These are phyloP conservation scores for Nephrotoma flavescens DNA, from an alignment of 2,888 invertebrate species.

Conservation along the genomic window DNA sequence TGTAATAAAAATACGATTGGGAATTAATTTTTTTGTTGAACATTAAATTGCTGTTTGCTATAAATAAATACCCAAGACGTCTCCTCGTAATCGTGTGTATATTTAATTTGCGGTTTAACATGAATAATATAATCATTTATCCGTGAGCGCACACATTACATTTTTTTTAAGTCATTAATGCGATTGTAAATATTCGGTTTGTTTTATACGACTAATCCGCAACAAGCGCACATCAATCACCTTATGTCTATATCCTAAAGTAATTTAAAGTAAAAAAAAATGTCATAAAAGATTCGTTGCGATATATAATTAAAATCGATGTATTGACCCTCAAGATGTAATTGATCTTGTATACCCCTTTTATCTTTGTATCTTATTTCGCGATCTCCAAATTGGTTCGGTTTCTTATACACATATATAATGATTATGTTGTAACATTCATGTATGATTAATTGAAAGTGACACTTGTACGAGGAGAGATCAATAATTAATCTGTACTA, in stretches of 20 bases:
- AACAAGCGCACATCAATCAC: background rate
- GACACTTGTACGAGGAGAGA: background rate
- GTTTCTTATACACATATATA: background rate
- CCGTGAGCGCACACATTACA: background rate
- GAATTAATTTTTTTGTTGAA: background rate
- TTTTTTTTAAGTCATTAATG: background rate
- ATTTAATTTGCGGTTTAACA: background rate
- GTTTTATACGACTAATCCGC: background rate
- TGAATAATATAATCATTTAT: background rate
- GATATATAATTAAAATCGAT: background rate
- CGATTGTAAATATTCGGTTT: background rate
- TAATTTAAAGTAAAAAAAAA: background rate
- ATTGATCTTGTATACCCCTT: too few species aligned
- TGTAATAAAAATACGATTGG: background rate
- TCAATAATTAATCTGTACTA: background rate
- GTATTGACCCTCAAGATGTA: too few species aligned
- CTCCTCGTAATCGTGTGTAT: background rate
- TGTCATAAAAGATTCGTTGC: background rate
- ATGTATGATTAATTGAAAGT: background rate
- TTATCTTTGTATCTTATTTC: too few species aligned
- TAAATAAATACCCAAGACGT: background rate
- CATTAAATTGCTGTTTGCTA: background rate
- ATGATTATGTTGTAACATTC: background rate
- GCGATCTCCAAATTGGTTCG: background rate
- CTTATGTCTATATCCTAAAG: background rate